Base-by-base conservation (phyloP, 2,113 vertebrate species). In the Grallaria varia region DNA sequence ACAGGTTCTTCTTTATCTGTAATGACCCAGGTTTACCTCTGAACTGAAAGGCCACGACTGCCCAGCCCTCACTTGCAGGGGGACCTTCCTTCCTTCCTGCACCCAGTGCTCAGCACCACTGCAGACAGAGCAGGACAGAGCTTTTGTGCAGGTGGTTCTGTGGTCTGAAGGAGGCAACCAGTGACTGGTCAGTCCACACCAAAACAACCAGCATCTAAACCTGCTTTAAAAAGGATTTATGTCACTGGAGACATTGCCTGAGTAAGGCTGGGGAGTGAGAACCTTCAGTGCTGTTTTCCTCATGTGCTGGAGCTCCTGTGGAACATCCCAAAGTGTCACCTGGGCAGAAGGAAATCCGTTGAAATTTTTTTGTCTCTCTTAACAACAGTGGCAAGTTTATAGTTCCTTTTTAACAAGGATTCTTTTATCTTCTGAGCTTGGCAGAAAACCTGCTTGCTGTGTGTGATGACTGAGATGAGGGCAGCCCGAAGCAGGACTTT, bases 241-340 rank as follows among this genome's bases (percentile, higher is more conserved):
- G 35, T 37, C 62, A 25, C 50, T 16, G 77, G n/a, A 66, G 44
- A 50, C 35, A n/a, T 8, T 85, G 58, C n/a, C 66, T 25, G 30
- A 44, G 40, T 16, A 30, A 16, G 67, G 59, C 63, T 21, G 83
- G 49, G 28, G 53, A 42, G 24, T 27, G 47, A 11, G 0, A 68
- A 66, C 69, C 33, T 83, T 74, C 5, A 47, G 55, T 62, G 67
- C n/a, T 69, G 45, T 23, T 90, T 50, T 68, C 16, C 17, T 4
- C 60, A 1, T 1, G 52, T 33, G 31, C 2, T 42, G 60, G 14
- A 77, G 82, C 71, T 56, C 58, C 55, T 67, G 7, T 0, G 0
- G 50, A 84, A 31, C 60, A 72, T 31, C 56, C 1, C 14, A 59
- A 71, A 37, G 50, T 67, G 24, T 68, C 58, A 64, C 8, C 63